Evolutionary conservation across 2,888 invertebrate genomes (phyloP).

Genomic region (Cerceris ruficornis): DNA sequence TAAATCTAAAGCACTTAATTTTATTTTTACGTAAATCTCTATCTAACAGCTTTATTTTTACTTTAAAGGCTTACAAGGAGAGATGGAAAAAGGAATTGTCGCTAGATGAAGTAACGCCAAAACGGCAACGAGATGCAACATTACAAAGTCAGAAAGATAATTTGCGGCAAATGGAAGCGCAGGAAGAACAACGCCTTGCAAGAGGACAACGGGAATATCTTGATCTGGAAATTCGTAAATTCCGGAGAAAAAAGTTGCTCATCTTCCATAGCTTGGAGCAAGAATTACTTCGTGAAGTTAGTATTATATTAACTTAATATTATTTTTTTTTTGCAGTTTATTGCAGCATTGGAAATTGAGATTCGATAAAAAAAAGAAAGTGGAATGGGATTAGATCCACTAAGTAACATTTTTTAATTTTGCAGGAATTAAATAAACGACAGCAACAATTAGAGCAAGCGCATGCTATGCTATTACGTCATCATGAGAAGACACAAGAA

Average conservation of each 20-base stretch:
- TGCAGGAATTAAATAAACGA: conserved; percentile 95
- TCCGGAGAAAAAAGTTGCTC: conserved; percentile 94
- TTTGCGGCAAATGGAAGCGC: conserved; percentile 94
- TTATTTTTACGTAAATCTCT: too few relatives aligned
- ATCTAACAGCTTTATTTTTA: background rate
- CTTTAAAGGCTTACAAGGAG: conserved; percentile 91
- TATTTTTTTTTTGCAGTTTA: conserved; percentile 5
- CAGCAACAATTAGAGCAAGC: conserved; percentile 97
- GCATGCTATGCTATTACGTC: conserved; percentile 95
- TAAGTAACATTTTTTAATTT: conserved; percentile 20
- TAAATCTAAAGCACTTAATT: too few relatives aligned
- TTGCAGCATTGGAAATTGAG: too few relatives aligned
- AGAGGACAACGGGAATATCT: conserved; percentile 95
- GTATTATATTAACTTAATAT: conserved; percentile 54
- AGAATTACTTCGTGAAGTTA: conserved; percentile 93
- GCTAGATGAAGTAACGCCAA: conserved; percentile 95
- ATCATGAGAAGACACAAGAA: conserved; percentile 98
- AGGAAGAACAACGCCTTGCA: conserved; percentile 93
- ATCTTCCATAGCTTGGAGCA: conserved; percentile 94
- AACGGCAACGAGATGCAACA: conserved; percentile 94
- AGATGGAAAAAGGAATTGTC: conserved; percentile 97
- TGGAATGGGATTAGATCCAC: background rate
- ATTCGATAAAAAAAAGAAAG: background rate
- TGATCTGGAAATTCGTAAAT: conserved; percentile 95
- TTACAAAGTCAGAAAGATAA: conserved; percentile 96